These are phyloP conservation scores for Creontiades dilutus DNA, from an alignment of 2,888 invertebrate species.

Conservation along the genomic window DNA sequence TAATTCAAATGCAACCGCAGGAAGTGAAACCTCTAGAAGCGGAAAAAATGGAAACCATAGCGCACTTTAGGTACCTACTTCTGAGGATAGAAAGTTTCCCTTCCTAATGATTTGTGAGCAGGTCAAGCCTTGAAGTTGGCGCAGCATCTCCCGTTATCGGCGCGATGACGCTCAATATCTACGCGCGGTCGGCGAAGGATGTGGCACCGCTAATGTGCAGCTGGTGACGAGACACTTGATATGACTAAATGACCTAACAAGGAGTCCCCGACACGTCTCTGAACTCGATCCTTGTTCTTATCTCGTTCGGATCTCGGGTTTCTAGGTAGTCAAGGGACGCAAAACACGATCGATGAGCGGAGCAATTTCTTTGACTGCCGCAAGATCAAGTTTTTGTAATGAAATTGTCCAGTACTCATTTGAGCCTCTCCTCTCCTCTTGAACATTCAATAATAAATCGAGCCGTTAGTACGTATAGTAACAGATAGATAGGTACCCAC, in stretches of 20 bases:
- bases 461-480: too few relatives aligned
- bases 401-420: too few relatives aligned
- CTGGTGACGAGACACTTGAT: slow-evolving; percentile 16
- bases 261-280: slow-evolving; percentile 10
- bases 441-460: too few relatives aligned
- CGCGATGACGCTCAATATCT: background rate
- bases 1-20: too few relatives aligned
- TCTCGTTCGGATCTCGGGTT: slow-evolving; percentile 24
- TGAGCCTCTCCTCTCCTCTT: too few relatives aligned
- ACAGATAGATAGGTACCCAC: too few relatives aligned
- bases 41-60: too few relatives aligned
- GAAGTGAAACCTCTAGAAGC: too few relatives aligned
- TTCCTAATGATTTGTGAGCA: background rate
- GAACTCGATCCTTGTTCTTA: slow-evolving; percentile 5
- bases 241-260: slow-evolving; percentile 31
- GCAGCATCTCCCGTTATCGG: slow-evolving; percentile 29
- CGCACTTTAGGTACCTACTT: background rate
- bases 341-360: background rate
- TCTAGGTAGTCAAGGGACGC: background rate
- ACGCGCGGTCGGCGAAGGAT: background rate
- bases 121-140: slow-evolving; percentile 14
- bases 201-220: slow-evolving; percentile 20
- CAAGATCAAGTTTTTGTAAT: background rate
- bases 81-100: background rate
- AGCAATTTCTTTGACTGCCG: background rate